These are phyloP conservation scores for Lordiphosa fenestrarum DNA, from an alignment of 2,888 invertebrate species.

Conservation along the genomic window DNA sequence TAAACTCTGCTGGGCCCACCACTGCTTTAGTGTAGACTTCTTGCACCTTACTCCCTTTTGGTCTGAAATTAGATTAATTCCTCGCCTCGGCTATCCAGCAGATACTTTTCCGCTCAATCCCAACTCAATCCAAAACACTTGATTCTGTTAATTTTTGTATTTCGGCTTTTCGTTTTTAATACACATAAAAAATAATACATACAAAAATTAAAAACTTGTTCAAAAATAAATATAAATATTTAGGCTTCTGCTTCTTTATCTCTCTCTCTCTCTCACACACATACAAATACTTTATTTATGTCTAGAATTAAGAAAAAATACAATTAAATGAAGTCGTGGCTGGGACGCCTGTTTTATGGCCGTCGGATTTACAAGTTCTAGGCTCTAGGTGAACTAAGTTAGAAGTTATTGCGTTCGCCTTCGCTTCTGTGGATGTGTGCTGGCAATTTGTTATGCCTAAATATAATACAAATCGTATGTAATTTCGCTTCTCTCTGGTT, in stretches of 20 bases:
- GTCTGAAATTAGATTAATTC: too few species aligned
- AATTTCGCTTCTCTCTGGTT: conserved; percentile 23
- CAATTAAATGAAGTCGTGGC: conserved; percentile 27
- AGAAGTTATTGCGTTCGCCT: conserved; percentile 52
- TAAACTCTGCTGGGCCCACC: too few species aligned
- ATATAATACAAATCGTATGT: conserved; percentile 43
- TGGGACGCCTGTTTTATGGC: conserved; percentile 35
- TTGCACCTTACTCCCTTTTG: too few species aligned
- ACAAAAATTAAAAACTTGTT: conserved; percentile 34
- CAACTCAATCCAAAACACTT: neutral
- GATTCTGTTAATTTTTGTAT: conserved; percentile 55
- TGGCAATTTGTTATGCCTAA: conserved; percentile 33
- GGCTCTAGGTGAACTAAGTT: conserved; percentile 28
- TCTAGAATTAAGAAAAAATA: conserved; percentile 9
- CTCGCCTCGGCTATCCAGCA: too few species aligned
- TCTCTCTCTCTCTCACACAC: neutral
- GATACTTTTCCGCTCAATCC: too few species aligned
- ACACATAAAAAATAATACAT: conserved; percentile 61
- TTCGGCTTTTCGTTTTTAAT: conserved; percentile 49
- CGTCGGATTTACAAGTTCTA: conserved; percentile 18
- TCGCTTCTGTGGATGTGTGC: conserved; percentile 11
- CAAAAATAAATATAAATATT: conserved; percentile 41
- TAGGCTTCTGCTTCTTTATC: conserved; percentile 16
- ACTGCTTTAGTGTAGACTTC: too few species aligned
- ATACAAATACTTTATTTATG: conserved; percentile 7